These are phyloP conservation scores for Drosophila lutescens DNA, from an alignment of 2,888 invertebrate species.

Conservation along the genomic window DNA sequence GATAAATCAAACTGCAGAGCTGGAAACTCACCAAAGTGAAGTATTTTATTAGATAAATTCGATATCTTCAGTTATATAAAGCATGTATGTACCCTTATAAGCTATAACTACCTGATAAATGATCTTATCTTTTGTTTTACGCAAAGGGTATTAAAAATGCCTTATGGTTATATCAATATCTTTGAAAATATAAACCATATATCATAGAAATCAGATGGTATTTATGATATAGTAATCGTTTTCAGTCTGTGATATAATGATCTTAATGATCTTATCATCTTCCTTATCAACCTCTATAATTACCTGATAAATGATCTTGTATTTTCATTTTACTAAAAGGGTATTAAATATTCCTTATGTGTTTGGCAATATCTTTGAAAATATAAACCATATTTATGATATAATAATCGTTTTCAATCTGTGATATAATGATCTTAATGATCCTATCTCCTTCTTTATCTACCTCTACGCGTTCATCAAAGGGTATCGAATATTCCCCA, in stretches of 20 bases:
- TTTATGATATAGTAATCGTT: no score
- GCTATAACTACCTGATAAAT: background rate
- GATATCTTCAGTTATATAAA: background rate
- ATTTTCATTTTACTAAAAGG: background rate
- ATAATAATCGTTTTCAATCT: background rate
- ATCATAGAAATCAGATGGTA: no score
- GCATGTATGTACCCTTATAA: background rate
- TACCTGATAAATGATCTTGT: background rate
- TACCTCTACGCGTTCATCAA: background rate
- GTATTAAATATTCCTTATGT: background rate
- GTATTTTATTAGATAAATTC: background rate
- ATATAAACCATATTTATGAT: background rate
- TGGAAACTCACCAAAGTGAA: background rate
- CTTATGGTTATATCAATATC: background rate
- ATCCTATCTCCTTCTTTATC: background rate
- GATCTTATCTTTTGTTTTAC: background rate
- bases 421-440: background rate
- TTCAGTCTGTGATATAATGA: no score
- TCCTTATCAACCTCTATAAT: no score
- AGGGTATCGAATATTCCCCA: constrained; percentile 18
- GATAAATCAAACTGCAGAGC: constrained; percentile 9
- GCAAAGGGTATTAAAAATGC: background rate
- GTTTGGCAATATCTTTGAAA: background rate
- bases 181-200: background rate
- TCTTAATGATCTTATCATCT: no score